These are phyloP conservation scores for Hesperophylax magnus DNA, from an alignment of 1,140 invertebrate genomes.

Conservation along the genomic window DNA sequence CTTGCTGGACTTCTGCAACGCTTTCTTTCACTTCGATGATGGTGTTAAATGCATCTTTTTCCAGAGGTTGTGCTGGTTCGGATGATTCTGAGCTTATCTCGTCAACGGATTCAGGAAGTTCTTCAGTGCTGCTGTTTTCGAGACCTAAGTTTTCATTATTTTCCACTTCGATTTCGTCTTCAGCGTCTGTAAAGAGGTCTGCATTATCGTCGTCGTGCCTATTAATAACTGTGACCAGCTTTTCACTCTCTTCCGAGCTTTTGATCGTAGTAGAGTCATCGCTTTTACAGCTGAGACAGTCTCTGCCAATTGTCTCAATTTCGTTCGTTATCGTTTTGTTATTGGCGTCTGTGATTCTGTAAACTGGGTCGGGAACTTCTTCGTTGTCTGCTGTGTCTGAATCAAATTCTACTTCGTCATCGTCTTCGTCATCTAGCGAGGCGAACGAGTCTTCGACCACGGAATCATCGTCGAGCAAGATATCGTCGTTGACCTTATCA, in stretches of 20 bases:
- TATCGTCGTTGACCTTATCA: constrained; percentile 48
- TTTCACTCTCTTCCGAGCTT: neutral
- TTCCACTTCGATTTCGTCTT: constrained; percentile 40
- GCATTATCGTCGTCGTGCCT: constrained; percentile 6
- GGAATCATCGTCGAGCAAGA: constrained; percentile 46
- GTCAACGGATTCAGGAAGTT: constrained; percentile 30
- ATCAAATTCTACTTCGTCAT: constrained; percentile 32
- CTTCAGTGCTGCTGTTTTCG: constrained; percentile 23
- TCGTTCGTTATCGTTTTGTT: constrained; percentile 2
- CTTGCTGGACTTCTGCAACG: constrained; percentile 3
- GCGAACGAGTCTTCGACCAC: constrained; percentile 44
- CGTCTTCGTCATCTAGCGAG: constrained; percentile 46
- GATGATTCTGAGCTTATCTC: constrained; percentile 30
- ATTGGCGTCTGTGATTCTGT: neutral
- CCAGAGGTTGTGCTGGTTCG: neutral
- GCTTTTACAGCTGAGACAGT: neutral
- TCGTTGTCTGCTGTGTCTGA: constrained; percentile 42
- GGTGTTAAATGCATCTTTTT: neutral
- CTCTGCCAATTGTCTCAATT: constrained; percentile 8
- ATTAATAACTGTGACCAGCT: neutral
- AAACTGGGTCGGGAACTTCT: constrained; percentile 25
- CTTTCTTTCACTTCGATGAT: constrained; percentile 24
- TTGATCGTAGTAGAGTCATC: neutral
- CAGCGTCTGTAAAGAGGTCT: constrained; percentile 22
- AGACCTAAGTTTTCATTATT: constrained; percentile 51